Conservation (phyloP, 2,113 vertebrate genomes). For the Peucedramus taeniatus region DNA sequence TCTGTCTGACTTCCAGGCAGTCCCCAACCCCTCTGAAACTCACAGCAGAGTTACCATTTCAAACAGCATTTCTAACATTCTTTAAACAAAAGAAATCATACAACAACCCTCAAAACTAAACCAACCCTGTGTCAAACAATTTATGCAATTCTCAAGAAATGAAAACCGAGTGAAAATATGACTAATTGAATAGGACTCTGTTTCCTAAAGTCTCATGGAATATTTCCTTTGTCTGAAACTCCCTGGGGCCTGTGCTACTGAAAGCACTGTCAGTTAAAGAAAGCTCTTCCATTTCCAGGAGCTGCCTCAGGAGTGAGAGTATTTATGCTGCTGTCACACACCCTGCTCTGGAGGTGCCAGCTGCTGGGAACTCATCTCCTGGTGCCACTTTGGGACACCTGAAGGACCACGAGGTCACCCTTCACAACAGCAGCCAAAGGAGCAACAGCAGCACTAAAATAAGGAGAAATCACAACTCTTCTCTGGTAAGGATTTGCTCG, state of each 20-base stretch:
- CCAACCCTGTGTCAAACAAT: not conserved
- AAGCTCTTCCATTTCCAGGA: not conserved
- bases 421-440: not conserved
- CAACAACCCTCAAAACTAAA: not conserved
- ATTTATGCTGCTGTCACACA: not conserved
- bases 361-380: not conserved
- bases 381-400: not conserved
- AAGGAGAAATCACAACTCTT: accelerated
- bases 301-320: not conserved
- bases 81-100: not conserved
- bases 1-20: not conserved
- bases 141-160: slow-evolving; percentile 7
- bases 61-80: not conserved
- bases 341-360: not conserved
- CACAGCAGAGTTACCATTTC: not conserved
- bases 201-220: slow-evolving; percentile 13
- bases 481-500: accelerated
- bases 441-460: not conserved
- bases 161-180: slow-evolving; percentile 31
- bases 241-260: slow-evolving; percentile 21
- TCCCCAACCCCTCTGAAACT: not conserved
- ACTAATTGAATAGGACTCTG: slow-evolving; percentile 50
- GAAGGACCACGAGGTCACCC: not conserved
- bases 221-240: slow-evolving; percentile 35
- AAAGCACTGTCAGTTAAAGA: slow-evolving; percentile 52